These are phyloP conservation scores for Microdon myrmicae DNA, from an alignment of 2,888 invertebrate genomes.

Conservation along the genomic window DNA sequence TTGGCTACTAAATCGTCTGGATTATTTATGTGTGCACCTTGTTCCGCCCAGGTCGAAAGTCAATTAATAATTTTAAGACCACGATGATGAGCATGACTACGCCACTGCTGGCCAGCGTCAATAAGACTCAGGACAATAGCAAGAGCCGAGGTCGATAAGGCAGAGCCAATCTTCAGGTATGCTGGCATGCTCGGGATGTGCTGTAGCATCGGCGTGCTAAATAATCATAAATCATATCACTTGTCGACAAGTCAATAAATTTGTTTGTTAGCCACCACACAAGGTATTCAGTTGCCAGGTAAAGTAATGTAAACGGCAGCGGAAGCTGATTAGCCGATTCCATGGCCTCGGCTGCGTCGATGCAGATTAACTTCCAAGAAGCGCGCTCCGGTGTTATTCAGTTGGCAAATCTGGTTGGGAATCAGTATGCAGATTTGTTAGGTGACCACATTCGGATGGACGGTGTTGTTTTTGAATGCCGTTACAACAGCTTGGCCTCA, in stretches of 20 bases:
- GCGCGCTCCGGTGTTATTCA: conserved; percentile 33
- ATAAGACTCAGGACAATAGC: neutral
- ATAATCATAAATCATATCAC: conserved; percentile 65
- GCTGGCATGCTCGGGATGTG: conserved; percentile 3
- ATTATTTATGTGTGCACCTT: conserved; percentile 53
- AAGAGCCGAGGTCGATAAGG: conserved; percentile 19
- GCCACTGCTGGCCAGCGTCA: neutral
- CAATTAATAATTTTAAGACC: conserved; percentile 45
- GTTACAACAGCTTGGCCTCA: conserved; percentile 43
- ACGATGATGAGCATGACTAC: neutral
- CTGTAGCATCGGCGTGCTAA: conserved; percentile 59
- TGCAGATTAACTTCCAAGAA: conserved; percentile 47
- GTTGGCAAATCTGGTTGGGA: conserved; percentile 33
- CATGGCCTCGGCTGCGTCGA: conserved; percentile 32
- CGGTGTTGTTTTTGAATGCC: conserved; percentile 42
- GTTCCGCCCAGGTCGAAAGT: conserved; percentile 54
- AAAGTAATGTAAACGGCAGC: conserved; percentile 34
- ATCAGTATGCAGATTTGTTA: conserved; percentile 50
- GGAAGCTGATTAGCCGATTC: conserved; percentile 40
- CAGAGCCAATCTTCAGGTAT: conserved; percentile 13
- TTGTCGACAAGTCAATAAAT: conserved; percentile 61
- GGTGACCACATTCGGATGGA: conserved; percentile 32
- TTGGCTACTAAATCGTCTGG: conserved; percentile 53
- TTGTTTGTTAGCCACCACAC: conserved; percentile 57
- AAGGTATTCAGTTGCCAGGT: conserved; percentile 44